Evolutionary conservation across 2,113 vertebrate species (phyloP).

Genomic region (Eretmochelys imbricata): DNA sequence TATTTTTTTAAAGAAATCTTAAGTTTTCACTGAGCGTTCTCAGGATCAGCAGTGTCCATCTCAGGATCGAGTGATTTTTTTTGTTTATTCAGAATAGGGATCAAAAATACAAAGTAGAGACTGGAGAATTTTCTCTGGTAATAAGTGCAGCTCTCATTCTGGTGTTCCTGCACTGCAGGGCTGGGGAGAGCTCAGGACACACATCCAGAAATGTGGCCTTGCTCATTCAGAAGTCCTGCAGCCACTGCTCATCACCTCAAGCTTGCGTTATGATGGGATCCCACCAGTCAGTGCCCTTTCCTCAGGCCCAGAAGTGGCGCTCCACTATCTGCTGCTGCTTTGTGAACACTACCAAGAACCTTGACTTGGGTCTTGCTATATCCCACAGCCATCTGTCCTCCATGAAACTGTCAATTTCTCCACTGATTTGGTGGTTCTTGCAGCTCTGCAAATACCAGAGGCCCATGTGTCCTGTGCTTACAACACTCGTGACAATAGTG

Average conservation of each 20-base stretch:
- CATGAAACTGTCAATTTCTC: background rate
- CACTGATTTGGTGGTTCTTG: background rate
- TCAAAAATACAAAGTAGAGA: too few species aligned
- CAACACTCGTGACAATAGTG: background rate
- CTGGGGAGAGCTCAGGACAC: background rate
- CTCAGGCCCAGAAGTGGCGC: background rate
- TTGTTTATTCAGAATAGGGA: too few species aligned
- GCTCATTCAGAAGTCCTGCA: background rate
- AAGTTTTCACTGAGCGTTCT: too few species aligned
- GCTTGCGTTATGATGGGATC: background rate
- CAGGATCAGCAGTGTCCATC: too few species aligned
- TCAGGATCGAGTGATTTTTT: too few species aligned
- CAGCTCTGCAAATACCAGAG: background rate
- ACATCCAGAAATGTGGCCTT: background rate
- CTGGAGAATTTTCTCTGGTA: too few species aligned
- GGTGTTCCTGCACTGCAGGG: background rate
- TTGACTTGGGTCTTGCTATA: background rate
- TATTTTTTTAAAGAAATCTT: too few species aligned
- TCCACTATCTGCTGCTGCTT: background rate
- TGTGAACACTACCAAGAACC: background rate
- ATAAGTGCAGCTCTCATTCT: background rate
- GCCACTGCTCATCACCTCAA: too few species aligned
- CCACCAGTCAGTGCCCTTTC: background rate
- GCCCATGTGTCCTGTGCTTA: background rate
- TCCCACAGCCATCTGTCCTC: background rate